A percentile compares a stretch with the other conserved stretches of the same genome.
phyloP scores from a whole-genome alignment of 2,113 vertebrate species.

The Piaya cayana region DNA sequence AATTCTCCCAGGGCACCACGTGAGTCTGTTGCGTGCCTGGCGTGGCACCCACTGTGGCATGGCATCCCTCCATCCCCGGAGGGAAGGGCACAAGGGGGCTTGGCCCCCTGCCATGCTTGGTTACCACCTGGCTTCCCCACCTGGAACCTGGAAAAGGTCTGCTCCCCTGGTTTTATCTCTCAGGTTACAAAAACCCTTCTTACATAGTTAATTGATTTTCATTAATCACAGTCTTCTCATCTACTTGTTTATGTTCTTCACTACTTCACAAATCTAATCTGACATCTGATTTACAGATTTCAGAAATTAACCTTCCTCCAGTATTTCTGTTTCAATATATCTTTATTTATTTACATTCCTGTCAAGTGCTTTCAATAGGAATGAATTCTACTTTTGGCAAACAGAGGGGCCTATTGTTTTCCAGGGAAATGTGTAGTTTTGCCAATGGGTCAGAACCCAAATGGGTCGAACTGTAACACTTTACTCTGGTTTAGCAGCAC shows the following conservation, averaged over 20 bases:
- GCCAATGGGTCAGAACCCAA: background rate
- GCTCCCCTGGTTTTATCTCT: background rate
- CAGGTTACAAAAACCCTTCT: background rate
- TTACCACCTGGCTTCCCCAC: background rate
- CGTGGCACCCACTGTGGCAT: fast-evolving
- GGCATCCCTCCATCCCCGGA: background rate
- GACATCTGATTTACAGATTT: constrained; percentile 55
- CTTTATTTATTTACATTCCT: constrained; percentile 62
- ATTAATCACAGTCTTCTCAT: constrained; percentile 60
- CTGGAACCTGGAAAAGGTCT: background rate
- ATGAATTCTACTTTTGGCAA: constrained; percentile 32
- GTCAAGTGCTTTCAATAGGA: constrained; percentile 23
- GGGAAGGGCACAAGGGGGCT: background rate
- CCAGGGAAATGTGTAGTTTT: background rate
- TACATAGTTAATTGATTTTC: constrained; percentile 22
- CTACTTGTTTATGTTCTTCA: constrained; percentile 57
- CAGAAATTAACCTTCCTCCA: constrained; percentile 59
- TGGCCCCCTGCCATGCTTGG: background rate
- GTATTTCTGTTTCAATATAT: constrained; percentile 58
- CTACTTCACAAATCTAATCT: constrained; percentile 35
- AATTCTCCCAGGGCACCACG: background rate
- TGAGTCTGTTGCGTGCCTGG: background rate
- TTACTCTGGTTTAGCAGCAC: background rate
- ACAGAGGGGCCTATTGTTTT: constrained; percentile 11
- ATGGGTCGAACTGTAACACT: background rate